Percentiles rank a stretch among this genome's conserved stretches.
Conservation (phyloP, 37 sponge, comb jelly and placozoan species). For the Hormiphora californensis region DNA sequence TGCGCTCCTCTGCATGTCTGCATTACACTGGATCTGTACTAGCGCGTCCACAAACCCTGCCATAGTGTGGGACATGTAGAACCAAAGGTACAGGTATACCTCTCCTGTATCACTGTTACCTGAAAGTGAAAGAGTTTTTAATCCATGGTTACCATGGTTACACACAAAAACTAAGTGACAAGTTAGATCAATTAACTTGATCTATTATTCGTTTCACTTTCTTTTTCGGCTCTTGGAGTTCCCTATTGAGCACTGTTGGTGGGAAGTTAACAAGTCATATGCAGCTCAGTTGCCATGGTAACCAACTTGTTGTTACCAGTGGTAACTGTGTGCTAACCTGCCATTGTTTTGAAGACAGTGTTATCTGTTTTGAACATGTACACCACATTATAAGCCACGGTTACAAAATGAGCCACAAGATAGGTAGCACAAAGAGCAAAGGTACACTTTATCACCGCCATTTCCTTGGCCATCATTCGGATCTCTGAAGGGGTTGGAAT, state of each 20-base stretch:
- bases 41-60: constrained; percentile 7
- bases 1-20: background rate
- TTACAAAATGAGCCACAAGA: constrained; percentile 9
- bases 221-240: too few species aligned
- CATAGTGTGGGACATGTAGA: background rate
- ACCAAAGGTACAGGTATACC: background rate
- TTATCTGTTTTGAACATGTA: constrained; percentile 1
- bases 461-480: background rate
- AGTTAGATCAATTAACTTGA: background rate
- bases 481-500: background rate
- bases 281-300: too few species aligned
- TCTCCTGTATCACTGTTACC: background rate
- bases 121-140: background rate
- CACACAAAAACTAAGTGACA: background rate
- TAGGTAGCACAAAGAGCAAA: background rate
- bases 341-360: background rate
- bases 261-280: too few species aligned
- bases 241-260: too few species aligned
- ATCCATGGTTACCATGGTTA: background rate
- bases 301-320: too few species aligned
- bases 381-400: background rate
- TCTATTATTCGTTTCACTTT: background rate
- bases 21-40: background rate
- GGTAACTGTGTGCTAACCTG: too few species aligned
- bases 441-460: background rate